Conservation (phyloP, 1,140 invertebrate species). For the Stratiolaelaps scimitus region DNA sequence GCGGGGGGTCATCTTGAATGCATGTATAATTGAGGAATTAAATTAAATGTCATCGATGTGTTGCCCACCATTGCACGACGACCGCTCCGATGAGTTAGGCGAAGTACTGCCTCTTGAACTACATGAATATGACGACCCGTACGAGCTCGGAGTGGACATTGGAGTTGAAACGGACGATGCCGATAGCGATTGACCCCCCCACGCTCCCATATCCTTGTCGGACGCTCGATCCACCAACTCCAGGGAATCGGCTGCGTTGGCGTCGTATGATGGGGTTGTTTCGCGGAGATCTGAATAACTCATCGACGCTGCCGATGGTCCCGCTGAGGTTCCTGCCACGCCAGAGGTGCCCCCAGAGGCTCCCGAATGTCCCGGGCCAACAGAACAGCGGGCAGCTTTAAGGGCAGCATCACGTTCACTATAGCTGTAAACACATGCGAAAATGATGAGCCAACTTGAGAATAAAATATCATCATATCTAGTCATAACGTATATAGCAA, state of each 20-base stretch:
- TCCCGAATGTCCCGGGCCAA: not conserved
- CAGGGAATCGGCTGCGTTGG: no score
- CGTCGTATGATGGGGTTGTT: no score
- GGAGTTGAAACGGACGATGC: constrained; percentile 3
- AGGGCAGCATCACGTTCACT: constrained; percentile 13
- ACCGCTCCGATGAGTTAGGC: not conserved
- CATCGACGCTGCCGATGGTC: not conserved
- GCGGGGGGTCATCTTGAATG: no score
- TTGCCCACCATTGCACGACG: no score
- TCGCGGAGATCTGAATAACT: no score
- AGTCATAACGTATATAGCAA: no score
- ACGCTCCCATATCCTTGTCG: no score
- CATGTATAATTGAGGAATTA: no score
- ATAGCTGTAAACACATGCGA: not conserved
- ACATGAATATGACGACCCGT: constrained; percentile 9
- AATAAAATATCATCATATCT: no score
- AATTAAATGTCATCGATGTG: no score
- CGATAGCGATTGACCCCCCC: not conserved
- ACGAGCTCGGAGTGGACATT: not conserved
- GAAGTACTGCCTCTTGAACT: constrained; percentile 3
- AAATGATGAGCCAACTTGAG: no score
- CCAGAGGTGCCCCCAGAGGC: not conserved
- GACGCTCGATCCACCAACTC: no score
- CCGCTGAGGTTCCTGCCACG: not conserved
- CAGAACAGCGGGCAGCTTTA: not conserved